Percentiles rank a stretch among this genome's conserved stretches.
Conservation (phyloP, 2,888 invertebrate genomes). For the Eupithecia dodoneata region DNA sequence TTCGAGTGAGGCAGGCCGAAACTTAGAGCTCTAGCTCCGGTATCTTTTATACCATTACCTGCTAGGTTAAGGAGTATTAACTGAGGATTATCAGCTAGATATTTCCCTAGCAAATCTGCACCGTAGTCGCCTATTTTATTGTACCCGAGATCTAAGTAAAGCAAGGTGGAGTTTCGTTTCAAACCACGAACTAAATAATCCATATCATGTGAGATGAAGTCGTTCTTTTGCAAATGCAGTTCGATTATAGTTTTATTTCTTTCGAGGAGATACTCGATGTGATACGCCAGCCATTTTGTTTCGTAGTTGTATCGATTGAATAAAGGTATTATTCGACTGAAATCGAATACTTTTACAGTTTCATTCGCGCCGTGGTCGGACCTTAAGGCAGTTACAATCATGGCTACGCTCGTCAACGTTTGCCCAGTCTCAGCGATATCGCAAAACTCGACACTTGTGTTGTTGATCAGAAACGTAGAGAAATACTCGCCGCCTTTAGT, state of each 20-base stretch:
- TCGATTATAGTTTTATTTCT: constrained; percentile 76
- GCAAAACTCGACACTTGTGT: constrained; percentile 72
- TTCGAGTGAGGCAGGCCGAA: constrained; percentile 83
- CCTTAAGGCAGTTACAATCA: constrained; percentile 77
- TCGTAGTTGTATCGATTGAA: constrained; percentile 73
- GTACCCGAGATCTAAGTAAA: constrained; percentile 84
- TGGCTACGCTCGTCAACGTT: constrained; percentile 82
- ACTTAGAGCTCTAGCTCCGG: constrained; percentile 83
- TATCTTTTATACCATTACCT: constrained; percentile 82
- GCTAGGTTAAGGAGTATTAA: constrained; percentile 81
- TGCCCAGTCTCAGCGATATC: constrained; percentile 85
- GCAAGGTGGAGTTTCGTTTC: constrained; percentile 76
- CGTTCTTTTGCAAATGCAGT: constrained; percentile 84
- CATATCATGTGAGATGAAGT: constrained; percentile 85
- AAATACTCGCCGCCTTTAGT: constrained; percentile 79
- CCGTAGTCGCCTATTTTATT: constrained; percentile 86
- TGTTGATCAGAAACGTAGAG: constrained; percentile 76
- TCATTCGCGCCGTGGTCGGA: constrained; percentile 65
- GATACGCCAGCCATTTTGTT: constrained; percentile 80
- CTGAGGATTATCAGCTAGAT: constrained; percentile 78
- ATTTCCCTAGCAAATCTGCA: constrained; percentile 78
- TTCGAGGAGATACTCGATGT: constrained; percentile 73
- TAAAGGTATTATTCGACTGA: constrained; percentile 67
- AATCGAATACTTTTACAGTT: constrained; percentile 69
- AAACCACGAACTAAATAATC: constrained; percentile 82